These are phyloP conservation scores for Drosophila affinis DNA, from an alignment of 2,888 invertebrate species.

Conservation along the genomic window DNA sequence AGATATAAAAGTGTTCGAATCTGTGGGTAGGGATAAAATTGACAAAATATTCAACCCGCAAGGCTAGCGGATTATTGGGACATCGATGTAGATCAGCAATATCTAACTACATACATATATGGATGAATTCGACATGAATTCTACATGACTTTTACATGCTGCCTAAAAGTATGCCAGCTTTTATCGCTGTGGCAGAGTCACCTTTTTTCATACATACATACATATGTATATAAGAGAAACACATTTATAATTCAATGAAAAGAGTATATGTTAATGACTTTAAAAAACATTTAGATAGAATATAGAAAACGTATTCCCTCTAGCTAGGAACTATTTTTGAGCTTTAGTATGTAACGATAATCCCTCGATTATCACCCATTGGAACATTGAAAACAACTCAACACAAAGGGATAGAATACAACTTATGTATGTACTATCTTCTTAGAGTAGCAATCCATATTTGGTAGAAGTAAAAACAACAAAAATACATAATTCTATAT, in stretches of 20 bases:
- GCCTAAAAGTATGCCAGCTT: slow-evolving; percentile 47
- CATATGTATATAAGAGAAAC: neutral
- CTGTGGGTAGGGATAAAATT: no score
- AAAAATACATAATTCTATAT: neutral
- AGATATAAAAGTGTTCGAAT: no score
- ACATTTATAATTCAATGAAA: neutral
- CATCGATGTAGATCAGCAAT: no score
- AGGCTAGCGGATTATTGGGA: no score
- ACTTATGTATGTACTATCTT: neutral
- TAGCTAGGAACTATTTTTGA: neutral
- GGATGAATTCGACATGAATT: neutral
- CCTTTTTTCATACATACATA: neutral
- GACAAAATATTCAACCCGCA: no score
- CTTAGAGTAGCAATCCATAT: neutral
- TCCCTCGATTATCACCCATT: neutral
- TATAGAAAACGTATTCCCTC: neutral
- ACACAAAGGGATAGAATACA: neutral
- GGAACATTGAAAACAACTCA: neutral
- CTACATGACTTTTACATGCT: neutral
- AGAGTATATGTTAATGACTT: neutral
- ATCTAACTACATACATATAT: no score
- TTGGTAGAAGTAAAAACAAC: neutral
- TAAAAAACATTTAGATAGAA: neutral
- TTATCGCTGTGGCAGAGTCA: neutral
- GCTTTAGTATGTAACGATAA: neutral